These are phyloP conservation scores for Dromius quadrimaculatus DNA, from an alignment of 2,888 invertebrate species.

Conservation along the genomic window DNA sequence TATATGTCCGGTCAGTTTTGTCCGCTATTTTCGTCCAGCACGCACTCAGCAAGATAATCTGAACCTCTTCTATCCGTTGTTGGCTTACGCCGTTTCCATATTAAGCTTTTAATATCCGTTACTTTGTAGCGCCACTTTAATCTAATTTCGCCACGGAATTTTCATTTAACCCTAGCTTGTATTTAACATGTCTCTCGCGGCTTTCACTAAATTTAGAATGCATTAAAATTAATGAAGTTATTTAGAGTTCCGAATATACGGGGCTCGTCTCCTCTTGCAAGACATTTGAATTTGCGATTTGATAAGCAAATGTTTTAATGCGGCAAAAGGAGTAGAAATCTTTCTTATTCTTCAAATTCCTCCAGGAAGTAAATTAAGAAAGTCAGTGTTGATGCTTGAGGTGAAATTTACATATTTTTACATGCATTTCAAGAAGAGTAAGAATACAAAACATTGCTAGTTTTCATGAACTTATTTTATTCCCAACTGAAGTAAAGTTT, in stretches of 20 bases:
- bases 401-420: slow-evolving; percentile 47
- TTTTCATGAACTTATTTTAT: slow-evolving; percentile 43
- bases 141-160: slow-evolving; percentile 50
- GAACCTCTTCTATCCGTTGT: not conserved
- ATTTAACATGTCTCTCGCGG: slow-evolving; percentile 50
- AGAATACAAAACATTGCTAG: slow-evolving; percentile 42
- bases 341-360: slow-evolving; percentile 28
- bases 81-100: slow-evolving; percentile 41
- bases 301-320: slow-evolving; percentile 44
- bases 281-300: slow-evolving; percentile 46
- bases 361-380: slow-evolving; percentile 8
- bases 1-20: too few relatives aligned
- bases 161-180: slow-evolving; percentile 51
- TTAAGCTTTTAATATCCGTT: slow-evolving; percentile 52
- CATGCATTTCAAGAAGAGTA: slow-evolving; percentile 41
- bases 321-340: slow-evolving; percentile 10
- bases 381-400: slow-evolving; percentile 21
- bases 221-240: slow-evolving; percentile 52
- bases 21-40: too few relatives aligned
- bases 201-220: slow-evolving; percentile 51
- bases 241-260: slow-evolving; percentile 46
- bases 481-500: slow-evolving; percentile 24
- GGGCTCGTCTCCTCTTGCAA: slow-evolving; percentile 11
- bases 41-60: not conserved
- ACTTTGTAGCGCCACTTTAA: slow-evolving; percentile 52